Conservation (phyloP, 2,888 invertebrate species). For the Amiota mariae region DNA sequence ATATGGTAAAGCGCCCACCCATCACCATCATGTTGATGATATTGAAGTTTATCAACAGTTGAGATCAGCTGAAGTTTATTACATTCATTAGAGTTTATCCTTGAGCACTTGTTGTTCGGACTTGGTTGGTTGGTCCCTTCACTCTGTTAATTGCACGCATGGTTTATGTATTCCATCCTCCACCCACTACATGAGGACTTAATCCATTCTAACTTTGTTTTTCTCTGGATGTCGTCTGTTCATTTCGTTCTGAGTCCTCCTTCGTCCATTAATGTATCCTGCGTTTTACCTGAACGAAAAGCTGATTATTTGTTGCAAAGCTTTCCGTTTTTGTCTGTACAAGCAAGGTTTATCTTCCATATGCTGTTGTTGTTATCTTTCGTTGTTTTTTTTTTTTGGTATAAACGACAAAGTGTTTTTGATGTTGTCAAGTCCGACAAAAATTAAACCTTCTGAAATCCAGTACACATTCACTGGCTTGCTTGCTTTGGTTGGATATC, state of each 20-base stretch:
- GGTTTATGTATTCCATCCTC: not conserved
- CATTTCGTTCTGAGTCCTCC: not conserved
- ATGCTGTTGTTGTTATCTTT: not conserved
- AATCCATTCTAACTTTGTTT: not conserved
- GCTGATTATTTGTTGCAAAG: slow-evolving; percentile 9
- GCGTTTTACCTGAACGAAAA: slow-evolving; percentile 2
- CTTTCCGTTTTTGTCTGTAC: not conserved
- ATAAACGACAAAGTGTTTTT: slow-evolving; percentile 11
- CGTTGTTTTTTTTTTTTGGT: too few species aligned
- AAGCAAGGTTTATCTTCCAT: not conserved
- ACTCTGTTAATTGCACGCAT: slow-evolving; percentile 6
- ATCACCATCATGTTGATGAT: not conserved
- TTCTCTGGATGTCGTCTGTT: not conserved
- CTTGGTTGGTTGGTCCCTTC: not conserved
- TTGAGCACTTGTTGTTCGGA: not conserved
- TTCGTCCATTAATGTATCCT: not conserved
- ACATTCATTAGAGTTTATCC: slow-evolving; percentile 61
- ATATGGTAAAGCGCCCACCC: not conserved
- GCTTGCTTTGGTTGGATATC: too few species aligned
- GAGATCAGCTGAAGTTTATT: slow-evolving; percentile 57
- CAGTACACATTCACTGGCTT: not conserved
- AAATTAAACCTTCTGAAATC: not conserved
- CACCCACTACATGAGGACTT: not conserved
- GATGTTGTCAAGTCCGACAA: slow-evolving; percentile 10
- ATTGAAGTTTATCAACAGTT: slow-evolving; percentile 55